These are phyloP conservation scores for Nephila pilipes DNA, from an alignment of 1,140 invertebrate species.

Conservation along the genomic window DNA sequence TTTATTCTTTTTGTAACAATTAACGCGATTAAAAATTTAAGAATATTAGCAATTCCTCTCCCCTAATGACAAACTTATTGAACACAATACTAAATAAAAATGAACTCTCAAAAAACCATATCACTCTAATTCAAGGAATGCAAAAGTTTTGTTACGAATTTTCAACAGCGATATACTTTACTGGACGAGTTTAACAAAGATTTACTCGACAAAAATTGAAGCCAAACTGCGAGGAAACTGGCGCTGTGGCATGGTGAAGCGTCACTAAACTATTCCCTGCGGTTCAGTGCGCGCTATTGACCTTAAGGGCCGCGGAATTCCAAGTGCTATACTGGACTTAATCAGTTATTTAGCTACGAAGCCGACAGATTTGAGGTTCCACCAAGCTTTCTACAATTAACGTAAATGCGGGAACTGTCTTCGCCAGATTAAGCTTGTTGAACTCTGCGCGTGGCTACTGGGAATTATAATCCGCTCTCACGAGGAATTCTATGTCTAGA, in stretches of 20 bases:
- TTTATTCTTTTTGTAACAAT: too few species aligned
- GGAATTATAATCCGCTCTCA: background rate
- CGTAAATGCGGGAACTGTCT: constrained; percentile 55
- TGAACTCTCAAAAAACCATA: too few species aligned
- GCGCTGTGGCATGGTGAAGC: background rate
- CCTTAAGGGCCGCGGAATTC: background rate
- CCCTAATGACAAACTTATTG: too few species aligned
- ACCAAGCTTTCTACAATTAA: constrained; percentile 42
- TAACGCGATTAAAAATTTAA: too few species aligned
- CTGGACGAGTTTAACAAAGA: background rate
- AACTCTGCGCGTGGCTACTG: background rate
- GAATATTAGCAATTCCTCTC: too few species aligned
- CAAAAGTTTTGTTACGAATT: too few species aligned
- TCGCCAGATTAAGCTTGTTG: constrained; percentile 44
- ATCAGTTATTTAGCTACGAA: constrained; percentile 49
- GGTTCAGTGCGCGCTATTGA: constrained; percentile 20
- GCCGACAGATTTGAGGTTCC: constrained; percentile 48
- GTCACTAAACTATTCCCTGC: constrained; percentile 22
- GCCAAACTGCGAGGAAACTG: background rate
- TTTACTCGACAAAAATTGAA: background rate
- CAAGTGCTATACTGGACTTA: constrained; percentile 36
- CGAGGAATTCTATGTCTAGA: background rate
- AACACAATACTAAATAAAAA: too few species aligned
- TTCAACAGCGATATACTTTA: too few species aligned
- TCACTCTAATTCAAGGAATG: too few species aligned